Conservation (phyloP, 2,797 vertebrate species). For the Gorsachius magnificus region DNA sequence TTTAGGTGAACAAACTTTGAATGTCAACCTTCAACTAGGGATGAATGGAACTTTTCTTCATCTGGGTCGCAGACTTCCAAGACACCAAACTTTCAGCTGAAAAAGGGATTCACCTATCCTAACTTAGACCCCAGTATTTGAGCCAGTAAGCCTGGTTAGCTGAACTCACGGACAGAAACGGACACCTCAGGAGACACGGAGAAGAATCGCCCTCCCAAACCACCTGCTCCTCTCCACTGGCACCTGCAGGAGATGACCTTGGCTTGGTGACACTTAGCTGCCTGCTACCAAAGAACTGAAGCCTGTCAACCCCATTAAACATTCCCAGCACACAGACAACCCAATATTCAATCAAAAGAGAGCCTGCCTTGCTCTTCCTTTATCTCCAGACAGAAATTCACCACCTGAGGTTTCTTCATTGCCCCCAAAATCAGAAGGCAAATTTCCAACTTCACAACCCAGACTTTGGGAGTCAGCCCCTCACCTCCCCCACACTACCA, state of each 20-base stretch:
- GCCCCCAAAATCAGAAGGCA: background rate
- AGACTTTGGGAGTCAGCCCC: background rate
- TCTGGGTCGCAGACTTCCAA: background rate
- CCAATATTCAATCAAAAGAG: background rate
- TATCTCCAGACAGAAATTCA: background rate
- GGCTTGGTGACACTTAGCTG: background rate
- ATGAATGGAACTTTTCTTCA: background rate
- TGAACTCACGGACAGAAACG: background rate
- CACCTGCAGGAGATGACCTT: background rate
- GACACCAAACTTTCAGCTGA: background rate
- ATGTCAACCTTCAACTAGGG: background rate
- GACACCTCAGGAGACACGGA: fast-evolving
- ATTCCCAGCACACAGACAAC: background rate
- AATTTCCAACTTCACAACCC: background rate
- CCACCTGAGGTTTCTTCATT: background rate
- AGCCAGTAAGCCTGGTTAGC: background rate
- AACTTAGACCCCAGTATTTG: background rate
- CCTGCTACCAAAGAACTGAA: background rate
- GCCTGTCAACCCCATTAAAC: background rate
- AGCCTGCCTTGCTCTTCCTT: background rate
- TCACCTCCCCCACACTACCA: background rate
- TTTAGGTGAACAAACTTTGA: background rate
- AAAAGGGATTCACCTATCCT: background rate
- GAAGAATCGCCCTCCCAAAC: background rate
- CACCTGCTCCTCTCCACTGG: background rate